A percentile compares a stretch with the other conserved stretches of the same genome.
Conservation (phyloP, 1,140 invertebrate species). For the Drosophila neocordata region DNA sequence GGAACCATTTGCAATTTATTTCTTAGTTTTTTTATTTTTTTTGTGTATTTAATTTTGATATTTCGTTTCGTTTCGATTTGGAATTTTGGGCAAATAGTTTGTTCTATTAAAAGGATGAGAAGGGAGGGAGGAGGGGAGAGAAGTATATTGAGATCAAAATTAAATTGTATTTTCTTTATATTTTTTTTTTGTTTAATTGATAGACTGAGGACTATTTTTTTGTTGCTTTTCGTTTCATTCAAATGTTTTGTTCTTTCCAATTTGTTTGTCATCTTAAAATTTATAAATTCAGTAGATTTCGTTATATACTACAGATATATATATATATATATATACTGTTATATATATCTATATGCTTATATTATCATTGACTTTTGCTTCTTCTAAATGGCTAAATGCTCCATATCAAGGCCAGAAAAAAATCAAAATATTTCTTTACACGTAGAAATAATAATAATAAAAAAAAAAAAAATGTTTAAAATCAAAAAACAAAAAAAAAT, state of each 20-base stretch:
- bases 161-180: conserved; percentile 47
- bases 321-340: conserved; percentile 17
- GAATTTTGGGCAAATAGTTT: conserved; percentile 71
- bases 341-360: background rate
- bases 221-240: conserved; percentile 53
- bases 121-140: background rate
- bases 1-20: conserved; percentile 78
- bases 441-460: conserved; percentile 35
- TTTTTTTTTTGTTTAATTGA: background rate
- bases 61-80: conserved; percentile 39
- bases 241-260: conserved; percentile 46
- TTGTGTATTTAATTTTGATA: conserved; percentile 72
- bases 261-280: conserved; percentile 49
- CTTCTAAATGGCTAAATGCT: conserved; percentile 3
- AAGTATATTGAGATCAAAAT: conserved; percentile 75
- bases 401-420: conserved; percentile 51
- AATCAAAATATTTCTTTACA: too few species aligned
- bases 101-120: conserved; percentile 3
- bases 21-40: conserved; percentile 56
- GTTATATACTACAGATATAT: conserved; percentile 66
- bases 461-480: conserved; percentile 40
- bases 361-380: conserved; percentile 8
- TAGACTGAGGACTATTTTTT: background rate
- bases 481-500: conserved; percentile 48
- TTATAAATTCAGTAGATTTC: conserved; percentile 79